These are phyloP conservation scores for Myopa tessellatipennis DNA, from an alignment of 2,888 invertebrate genomes.

Conservation along the genomic window DNA sequence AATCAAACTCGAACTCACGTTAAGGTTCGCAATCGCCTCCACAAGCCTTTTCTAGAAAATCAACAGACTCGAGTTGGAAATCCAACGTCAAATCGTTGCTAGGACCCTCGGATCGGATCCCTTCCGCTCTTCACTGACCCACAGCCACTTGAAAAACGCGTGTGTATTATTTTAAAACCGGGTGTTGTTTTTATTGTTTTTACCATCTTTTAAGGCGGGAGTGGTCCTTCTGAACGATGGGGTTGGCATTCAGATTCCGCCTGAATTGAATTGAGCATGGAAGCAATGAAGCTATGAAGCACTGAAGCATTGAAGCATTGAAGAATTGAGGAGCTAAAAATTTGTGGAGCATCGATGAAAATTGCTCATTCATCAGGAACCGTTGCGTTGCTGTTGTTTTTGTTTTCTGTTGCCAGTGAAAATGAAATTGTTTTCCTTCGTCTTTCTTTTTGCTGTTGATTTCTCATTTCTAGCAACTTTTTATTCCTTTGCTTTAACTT, in stretches of 20 bases:
- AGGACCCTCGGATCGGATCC: not conserved
- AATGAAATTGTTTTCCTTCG: constrained; percentile 23
- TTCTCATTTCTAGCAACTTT: not conserved
- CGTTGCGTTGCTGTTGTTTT: constrained; percentile 4
- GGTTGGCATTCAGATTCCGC: constrained; percentile 4
- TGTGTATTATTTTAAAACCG: not conserved
- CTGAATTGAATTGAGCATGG: not conserved
- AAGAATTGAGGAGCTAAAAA: too few relatives aligned
- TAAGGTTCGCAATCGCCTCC: not conserved
- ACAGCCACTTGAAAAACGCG: not conserved
- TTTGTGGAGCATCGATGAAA: constrained; percentile 11
- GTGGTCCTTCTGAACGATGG: constrained; percentile 25
- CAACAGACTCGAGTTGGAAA: not conserved
- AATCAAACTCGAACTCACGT: not conserved
- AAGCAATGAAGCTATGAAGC: too few relatives aligned
- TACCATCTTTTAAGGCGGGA: constrained; percentile 5
- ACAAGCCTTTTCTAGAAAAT: not conserved
- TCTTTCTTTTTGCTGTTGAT: not conserved
- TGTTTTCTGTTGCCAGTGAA: constrained; percentile 5
- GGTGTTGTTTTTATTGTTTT: constrained; percentile 18
- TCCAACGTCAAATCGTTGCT: not conserved
- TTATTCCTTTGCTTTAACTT: not conserved
- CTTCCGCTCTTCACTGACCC: not conserved
- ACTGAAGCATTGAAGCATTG: too few relatives aligned
- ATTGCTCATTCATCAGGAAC: not conserved